Conservation (phyloP, 2,888 invertebrate species). For the Pherbina coryleti region DNA sequence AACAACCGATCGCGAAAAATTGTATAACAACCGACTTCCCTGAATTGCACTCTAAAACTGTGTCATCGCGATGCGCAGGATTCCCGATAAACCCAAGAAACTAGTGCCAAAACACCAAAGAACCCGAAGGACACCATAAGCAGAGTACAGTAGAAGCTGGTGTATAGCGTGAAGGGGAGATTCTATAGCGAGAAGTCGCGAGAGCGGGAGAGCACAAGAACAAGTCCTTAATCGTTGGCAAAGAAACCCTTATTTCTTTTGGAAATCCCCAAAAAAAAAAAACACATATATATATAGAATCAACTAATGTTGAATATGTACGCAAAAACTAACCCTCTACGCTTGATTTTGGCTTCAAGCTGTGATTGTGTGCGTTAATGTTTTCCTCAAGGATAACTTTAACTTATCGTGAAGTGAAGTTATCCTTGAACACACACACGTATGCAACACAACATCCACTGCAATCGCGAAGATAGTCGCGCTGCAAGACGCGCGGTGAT, state of each 20-base stretch:
- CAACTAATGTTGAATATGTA: background rate
- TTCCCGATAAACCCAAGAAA: constrained; percentile 52
- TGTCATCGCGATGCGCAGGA: constrained; percentile 60
- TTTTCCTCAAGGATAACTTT: background rate
- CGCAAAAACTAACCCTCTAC: constrained; percentile 30
- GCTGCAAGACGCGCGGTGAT: background rate
- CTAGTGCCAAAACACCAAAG: constrained; percentile 4
- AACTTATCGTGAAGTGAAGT: background rate
- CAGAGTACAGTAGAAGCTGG: constrained; percentile 30
- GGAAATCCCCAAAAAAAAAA: background rate
- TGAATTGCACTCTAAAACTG: constrained; percentile 68
- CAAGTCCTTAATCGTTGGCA: constrained; percentile 8
- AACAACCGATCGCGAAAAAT: constrained; percentile 50
- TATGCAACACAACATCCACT: background rate
- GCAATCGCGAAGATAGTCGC: constrained; percentile 24
- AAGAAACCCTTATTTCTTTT: background rate
- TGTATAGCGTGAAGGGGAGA: constrained; percentile 26
- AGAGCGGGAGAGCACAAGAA: constrained; percentile 28
- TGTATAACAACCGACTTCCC: constrained; percentile 65
- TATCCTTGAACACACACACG: background rate
- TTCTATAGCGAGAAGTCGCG: background rate
- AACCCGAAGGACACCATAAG: constrained; percentile 22
- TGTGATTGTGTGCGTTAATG: background rate
- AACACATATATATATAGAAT: background rate
- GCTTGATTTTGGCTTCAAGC: background rate